Conservation (phyloP, 2,888 invertebrate species). For the Aricia artaxerxes region DNA sequence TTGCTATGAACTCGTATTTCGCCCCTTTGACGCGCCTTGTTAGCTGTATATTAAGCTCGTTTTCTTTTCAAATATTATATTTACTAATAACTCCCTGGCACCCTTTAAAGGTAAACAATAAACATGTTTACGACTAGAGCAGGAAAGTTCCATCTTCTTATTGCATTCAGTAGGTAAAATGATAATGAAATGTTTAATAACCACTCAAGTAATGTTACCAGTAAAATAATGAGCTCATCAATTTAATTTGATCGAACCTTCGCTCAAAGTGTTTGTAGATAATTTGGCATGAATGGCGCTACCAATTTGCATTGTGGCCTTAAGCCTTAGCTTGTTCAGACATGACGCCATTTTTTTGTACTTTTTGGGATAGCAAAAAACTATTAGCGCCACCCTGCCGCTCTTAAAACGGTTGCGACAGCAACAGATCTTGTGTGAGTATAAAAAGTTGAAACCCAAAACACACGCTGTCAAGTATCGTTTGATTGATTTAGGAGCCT, state of each 20-base stretch:
- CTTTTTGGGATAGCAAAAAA: not conserved
- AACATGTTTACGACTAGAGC: not conserved
- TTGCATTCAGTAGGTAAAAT: conserved; percentile 2
- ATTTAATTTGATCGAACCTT: not conserved
- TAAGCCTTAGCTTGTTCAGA: too few species aligned
- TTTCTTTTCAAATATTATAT: conserved; percentile 17
- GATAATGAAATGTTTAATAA: not conserved
- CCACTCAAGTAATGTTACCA: not conserved
- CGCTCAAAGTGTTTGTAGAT: not conserved
- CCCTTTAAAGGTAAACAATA: conserved; percentile 10
- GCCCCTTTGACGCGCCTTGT: conserved; percentile 47
- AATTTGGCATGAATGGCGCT: not conserved
- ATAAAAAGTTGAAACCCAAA: not conserved
- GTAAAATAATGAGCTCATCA: not conserved
- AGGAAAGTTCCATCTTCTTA: conserved; percentile 3
- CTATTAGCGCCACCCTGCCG: not conserved
- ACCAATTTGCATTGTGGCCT: too few species aligned
- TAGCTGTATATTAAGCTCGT: conserved; percentile 32
- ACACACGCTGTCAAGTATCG: not conserved
- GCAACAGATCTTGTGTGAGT: not conserved
- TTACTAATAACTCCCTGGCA: not conserved
- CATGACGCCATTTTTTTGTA: not conserved
- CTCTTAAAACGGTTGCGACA: too few species aligned
- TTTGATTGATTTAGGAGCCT: not conserved
- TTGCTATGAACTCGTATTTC: conserved; percentile 50